Evolutionary conservation across 2,797 vertebrate species (phyloP), one percentile per base, ranked within the genome.

Genomic region (Melanotaenia pygmaea): DNA sequence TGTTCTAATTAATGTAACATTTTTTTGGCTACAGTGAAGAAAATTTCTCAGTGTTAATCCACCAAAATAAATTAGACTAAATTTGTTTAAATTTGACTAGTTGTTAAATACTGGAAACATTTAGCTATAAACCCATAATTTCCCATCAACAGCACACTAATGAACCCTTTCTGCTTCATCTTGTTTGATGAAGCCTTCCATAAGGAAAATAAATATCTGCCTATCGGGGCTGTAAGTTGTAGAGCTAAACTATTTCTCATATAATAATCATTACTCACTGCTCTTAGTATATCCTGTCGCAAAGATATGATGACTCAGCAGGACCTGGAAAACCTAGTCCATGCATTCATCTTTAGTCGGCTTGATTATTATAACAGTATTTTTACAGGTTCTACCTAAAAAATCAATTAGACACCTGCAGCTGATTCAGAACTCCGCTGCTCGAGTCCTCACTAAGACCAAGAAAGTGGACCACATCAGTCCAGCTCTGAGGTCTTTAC

Each of bases 1-100:
- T 50, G 8, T 9, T 45, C 1, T 35, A 4, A n/a, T 18, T 47
- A 32, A 60, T 26, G 28, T 1, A 74, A 26, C 12, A 22, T 64
- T 72, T 53, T 61, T 72, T 64, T 32, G n/a, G 38, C n/a, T 45
- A 58, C 4, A 57, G 40, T 38, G 30, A 30, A 10, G 8, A 26
- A 51, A 54, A 63, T 54, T 9, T 40, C 56, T 32, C 16, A 69
- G 6, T 16, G 24, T 3, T 3, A 28, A 28, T 4, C 3, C 28
- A 28, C 28, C 28, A 28, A 28, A 28, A 28, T 28, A 28, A 28
- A 28, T 28, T 28, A 28, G 28, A 28, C 28, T 28, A 35, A 12
- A 40, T 45, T n/a, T 40, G 6, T 28, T 60, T 22, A 14, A 3
- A 50, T 50, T 10, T 22, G n/a, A 50, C 22, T 22, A 50, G 8